Evolutionary conservation across 1,140 invertebrate species (phyloP).

Genomic region (Sitodiplosis mosellana): DNA sequence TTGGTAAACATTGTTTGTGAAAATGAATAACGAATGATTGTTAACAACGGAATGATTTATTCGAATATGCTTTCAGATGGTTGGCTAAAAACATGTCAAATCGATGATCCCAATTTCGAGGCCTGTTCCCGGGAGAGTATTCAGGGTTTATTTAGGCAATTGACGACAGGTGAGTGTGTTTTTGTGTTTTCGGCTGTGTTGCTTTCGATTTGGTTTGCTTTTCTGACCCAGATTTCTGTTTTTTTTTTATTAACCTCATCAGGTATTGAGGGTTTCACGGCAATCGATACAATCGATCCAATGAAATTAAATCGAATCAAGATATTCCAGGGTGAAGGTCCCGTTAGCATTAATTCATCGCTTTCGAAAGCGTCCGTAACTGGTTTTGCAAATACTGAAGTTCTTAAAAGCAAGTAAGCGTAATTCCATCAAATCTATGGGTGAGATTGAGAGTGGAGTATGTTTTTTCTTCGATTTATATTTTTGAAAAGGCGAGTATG

Average conservation of each 20-base stretch:
- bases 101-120: constrained; percentile 36
- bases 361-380: constrained; percentile 39
- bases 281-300: constrained; percentile 39
- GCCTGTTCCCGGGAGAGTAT: constrained; percentile 42
- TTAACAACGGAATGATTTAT: too few relatives aligned
- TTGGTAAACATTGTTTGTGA: too few relatives aligned
- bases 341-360: constrained; percentile 45
- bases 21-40: too few relatives aligned
- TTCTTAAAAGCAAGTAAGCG: constrained; percentile 37
- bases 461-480: too few relatives aligned
- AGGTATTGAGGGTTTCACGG: constrained; percentile 21
- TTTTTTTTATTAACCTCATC: constrained; percentile 3
- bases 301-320: constrained; percentile 39
- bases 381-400: constrained; percentile 40
- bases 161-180: constrained; percentile 29
- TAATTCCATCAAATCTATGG: not conserved
- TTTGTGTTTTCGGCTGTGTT: not conserved
- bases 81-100: constrained; percentile 42
- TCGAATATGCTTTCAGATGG: constrained; percentile 29
- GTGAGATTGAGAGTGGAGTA: too few relatives aligned
- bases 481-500: too few relatives aligned
- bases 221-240: constrained; percentile 6
- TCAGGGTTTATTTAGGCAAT: constrained; percentile 37
- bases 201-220: not conserved
- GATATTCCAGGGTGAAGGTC: constrained; percentile 44